phyloP scores from a whole-genome alignment of 2,797 vertebrate species.

The Sciurus carolinensis region DNA sequence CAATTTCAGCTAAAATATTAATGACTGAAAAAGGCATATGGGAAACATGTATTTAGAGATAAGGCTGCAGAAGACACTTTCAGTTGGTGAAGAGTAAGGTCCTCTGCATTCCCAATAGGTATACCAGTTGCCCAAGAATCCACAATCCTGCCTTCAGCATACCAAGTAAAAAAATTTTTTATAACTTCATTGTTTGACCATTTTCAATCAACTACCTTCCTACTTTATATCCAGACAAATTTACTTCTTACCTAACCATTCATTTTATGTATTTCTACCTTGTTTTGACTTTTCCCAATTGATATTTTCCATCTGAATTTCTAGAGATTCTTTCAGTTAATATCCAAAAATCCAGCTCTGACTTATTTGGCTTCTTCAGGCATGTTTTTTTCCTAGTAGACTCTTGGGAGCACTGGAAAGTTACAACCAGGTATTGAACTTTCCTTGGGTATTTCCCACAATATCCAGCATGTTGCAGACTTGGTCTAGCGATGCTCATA shows the following conservation, averaged over 20 bases:
- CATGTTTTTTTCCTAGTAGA: background rate
- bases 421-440: background rate
- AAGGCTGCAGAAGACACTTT: background rate
- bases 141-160: fast-evolving
- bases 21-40: background rate
- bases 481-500: background rate
- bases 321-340: background rate
- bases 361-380: background rate
- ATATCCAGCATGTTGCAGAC: background rate
- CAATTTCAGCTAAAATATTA: conserved; percentile 23
- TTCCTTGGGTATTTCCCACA: background rate
- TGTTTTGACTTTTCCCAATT: background rate
- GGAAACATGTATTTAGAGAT: background rate
- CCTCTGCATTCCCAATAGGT: background rate
- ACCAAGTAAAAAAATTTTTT: background rate
- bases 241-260: background rate
- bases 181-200: background rate
- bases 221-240: background rate
- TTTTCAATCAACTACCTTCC: background rate
- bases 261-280: background rate
- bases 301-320: background rate
- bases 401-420: background rate
- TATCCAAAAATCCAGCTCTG: background rate
- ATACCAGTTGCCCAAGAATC: background rate
- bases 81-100: background rate